These are phyloP conservation scores for Synodontis membranacea DNA, from an alignment of 2,113 vertebrate genomes.

Conservation along the genomic window DNA sequence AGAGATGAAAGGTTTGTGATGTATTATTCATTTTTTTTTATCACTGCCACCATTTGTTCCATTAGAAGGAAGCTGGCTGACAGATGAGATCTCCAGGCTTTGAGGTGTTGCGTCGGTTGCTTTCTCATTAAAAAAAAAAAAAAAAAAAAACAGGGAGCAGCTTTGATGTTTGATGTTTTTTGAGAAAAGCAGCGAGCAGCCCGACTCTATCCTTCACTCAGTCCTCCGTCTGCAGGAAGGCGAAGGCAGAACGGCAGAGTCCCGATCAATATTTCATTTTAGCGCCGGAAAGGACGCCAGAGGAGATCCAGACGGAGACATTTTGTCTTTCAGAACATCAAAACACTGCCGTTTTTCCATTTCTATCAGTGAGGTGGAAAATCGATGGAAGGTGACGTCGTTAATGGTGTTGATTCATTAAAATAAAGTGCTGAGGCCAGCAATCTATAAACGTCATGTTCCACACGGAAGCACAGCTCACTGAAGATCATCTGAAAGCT, in stretches of 20 bases:
- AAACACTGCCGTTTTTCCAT: not conserved
- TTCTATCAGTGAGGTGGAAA: not conserved
- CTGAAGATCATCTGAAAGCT: not conserved
- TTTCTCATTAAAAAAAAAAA: slow-evolving; percentile 50
- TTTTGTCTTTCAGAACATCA: slow-evolving; percentile 24
- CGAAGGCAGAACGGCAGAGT: not conserved
- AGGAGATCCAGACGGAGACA: not conserved
- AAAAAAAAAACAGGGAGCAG: not conserved
- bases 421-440: not conserved
- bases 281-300: not conserved
- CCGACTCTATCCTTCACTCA: slow-evolving; percentile 21
- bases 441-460: not conserved
- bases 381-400: not conserved
- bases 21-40: slow-evolving; percentile 39
- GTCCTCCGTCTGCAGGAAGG: slow-evolving; percentile 5
- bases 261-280: slow-evolving; percentile 45
- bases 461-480: not conserved
- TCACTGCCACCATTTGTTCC: slow-evolving; percentile 51
- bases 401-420: not conserved
- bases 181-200: slow-evolving; percentile 38
- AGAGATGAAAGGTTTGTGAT: slow-evolving; percentile 52
- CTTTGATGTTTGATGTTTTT: slow-evolving; percentile 56
- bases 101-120: slow-evolving; percentile 44
- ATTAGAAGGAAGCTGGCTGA: slow-evolving; percentile 47
- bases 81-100: slow-evolving; percentile 58